Percentiles rank a stretch among this genome's conserved stretches.
Evolutionary conservation across 2,888 invertebrate species (phyloP).

Genomic region (Exephanes ischioxanthus): DNA sequence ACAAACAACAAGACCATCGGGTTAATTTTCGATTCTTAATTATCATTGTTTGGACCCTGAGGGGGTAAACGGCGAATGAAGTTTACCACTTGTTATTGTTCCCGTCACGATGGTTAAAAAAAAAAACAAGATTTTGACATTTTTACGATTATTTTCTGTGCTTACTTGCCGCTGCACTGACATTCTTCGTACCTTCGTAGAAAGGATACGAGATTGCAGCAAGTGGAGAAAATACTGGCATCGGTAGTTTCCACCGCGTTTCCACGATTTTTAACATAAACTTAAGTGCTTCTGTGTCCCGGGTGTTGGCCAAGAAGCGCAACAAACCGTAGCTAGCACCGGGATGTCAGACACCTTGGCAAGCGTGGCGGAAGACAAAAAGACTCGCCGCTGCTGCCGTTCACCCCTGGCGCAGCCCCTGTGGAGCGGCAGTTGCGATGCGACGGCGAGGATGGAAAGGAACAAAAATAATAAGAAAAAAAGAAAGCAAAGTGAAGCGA

Average conservation of each 20-base stretch:
- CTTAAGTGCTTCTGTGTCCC: conserved; percentile 38
- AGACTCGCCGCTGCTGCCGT: conserved; percentile 44
- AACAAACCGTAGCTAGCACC: conserved; percentile 60
- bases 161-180: neutral
- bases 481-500: conserved; percentile 1
- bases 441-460: conserved; percentile 26
- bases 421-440: conserved; percentile 36
- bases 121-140: neutral
- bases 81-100: neutral
- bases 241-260: conserved; percentile 36
- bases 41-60: neutral
- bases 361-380: conserved; percentile 61
- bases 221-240: conserved; percentile 22
- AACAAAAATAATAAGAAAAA: conserved; percentile 3
- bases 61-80: neutral
- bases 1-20: neutral
- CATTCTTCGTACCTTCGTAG: conserved; percentile 5
- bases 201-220: neutral
- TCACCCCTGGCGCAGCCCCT: conserved; percentile 36
- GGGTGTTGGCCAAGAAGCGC: conserved; percentile 50
- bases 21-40: neutral
- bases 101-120: neutral
- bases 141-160: neutral
- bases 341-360: conserved; percentile 63
- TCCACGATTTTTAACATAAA: conserved; percentile 53